Evolutionary conservation across 2,888 invertebrate species (phyloP), one percentile per base, ranked within the genome.

Genomic region (Hirtodrosophila duncani): DNA sequence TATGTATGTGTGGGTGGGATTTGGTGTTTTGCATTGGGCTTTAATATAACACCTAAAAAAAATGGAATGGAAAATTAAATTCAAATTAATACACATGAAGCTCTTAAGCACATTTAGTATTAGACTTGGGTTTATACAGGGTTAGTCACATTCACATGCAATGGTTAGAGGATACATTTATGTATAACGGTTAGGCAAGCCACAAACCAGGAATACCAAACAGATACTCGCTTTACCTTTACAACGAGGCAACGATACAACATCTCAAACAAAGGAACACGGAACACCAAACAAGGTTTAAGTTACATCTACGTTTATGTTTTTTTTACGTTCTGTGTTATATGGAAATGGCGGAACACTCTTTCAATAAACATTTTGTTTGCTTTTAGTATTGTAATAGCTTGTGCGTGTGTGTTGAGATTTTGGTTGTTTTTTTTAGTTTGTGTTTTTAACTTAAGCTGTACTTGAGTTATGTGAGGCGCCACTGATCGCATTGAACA

Each of bases 381-480:
- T 33, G 37, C 8, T 10, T 41, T 33, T 50, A 11, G 37, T 59
- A 70, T 63, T 72, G 74, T 72, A 80, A 69, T 55, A 72, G 69
- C 67, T 78, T 65, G 58, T 71, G 36, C 63, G 33, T 53, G 51
- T 61, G 36, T 59, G 21, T 55, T 36, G 20, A 43, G 50, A 42
- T 38, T 50, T 37, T 53, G 46, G 46, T 38, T 48, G 45, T 33
- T 49, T 43, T 39, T 21, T 42, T 7, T 51, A 18, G 24, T 14
- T 23, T 33, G 29, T 46, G 24, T 7, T 45, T 36, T 44, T 36
- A 65, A 81, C 74, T 89, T 90, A 94, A 83, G 94, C 94, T 79
- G 92, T 93, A 88, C 94, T 94, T 43, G 93, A 94, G 74, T 93
- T 93, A 70, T 92, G 89, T 81, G 92, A 92, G 24, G 93, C 92